Percentiles rank a stretch among this genome's conserved stretches.
phyloP scores from a whole-genome alignment of 2,888 invertebrate species.

The Caenorhabditis sp. region DNA sequence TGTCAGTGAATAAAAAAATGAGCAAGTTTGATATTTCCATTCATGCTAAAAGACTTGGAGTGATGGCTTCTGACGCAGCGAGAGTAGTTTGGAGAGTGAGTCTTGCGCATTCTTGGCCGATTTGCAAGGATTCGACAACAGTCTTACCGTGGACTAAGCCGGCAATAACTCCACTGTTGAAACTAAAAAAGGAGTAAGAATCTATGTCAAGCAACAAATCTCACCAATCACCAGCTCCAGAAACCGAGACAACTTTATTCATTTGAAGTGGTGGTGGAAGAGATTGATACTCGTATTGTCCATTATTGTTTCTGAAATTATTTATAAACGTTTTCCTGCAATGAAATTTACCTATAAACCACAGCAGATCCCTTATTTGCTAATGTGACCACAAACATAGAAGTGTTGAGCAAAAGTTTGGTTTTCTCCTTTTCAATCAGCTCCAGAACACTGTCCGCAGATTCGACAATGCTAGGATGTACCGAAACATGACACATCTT shows the following conservation, averaged over 20 bases:
- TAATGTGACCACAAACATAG: slow-evolving; percentile 67
- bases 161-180: slow-evolving; percentile 68
- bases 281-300: slow-evolving; percentile 30
- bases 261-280: slow-evolving; percentile 45
- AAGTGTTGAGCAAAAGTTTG: slow-evolving; percentile 47
- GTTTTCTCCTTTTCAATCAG: slow-evolving; percentile 40
- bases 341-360: slow-evolving; percentile 46
- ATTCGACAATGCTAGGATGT: slow-evolving; percentile 31
- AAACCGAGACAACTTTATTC: slow-evolving; percentile 75
- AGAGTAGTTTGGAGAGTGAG: slow-evolving; percentile 51
- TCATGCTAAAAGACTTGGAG: slow-evolving; percentile 23
- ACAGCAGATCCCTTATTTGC: slow-evolving; percentile 65
- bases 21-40: not conserved
- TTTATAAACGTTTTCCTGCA: not conserved
- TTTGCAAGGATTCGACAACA: slow-evolving; percentile 42
- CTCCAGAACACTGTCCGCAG: slow-evolving; percentile 46
- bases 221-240: slow-evolving; percentile 79
- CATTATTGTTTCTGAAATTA: slow-evolving; percentile 49
- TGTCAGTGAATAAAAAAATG: slow-evolving; percentile 11
- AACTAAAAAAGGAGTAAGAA: slow-evolving; percentile 45
- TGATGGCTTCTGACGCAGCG: slow-evolving; percentile 54
- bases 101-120: slow-evolving; percentile 63
- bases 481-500: slow-evolving; percentile 32
- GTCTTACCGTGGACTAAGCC: slow-evolving; percentile 55
- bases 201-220: not conserved